Evolutionary conservation across 2,888 invertebrate genomes (phyloP).

Genomic region (Pelosia muscerda): DNA sequence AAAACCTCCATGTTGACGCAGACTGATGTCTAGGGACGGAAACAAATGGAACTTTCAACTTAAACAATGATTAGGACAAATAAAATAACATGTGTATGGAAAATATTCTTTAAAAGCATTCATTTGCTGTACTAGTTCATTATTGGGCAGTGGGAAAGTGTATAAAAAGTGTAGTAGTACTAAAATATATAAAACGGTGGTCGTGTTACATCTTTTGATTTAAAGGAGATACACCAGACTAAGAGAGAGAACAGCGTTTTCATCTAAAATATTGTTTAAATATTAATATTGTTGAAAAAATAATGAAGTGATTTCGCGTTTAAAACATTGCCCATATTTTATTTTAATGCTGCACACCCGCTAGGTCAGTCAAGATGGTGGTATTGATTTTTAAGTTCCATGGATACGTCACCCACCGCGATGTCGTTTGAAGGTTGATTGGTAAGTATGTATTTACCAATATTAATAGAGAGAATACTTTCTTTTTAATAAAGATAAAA

Average conservation of each 20-base stretch:
- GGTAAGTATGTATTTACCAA: constrained; percentile 59
- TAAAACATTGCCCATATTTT: neutral
- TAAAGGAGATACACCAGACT: neutral
- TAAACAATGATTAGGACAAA: constrained; percentile 55
- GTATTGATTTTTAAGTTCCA: constrained; percentile 64
- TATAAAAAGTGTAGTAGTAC: neutral
- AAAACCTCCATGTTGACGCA: constrained; percentile 67
- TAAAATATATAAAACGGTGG: neutral
- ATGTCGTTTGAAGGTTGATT: constrained; percentile 53
- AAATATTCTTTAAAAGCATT: constrained; percentile 34
- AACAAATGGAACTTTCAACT: constrained; percentile 68
- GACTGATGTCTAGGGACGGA: constrained; percentile 65
- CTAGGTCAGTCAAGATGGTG: neutral
- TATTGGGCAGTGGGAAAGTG: constrained; percentile 6
- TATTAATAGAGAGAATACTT: constrained; percentile 39
- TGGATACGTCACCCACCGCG: constrained; percentile 54
- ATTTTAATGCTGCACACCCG: neutral
- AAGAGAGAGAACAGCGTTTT: neutral
- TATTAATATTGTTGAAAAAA: constrained; percentile 2
- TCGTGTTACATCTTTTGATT: neutral
- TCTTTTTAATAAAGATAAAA: constrained; percentile 43
- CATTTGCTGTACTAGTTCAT: constrained; percentile 21
- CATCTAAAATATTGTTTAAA: neutral
- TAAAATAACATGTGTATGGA: constrained; percentile 53
- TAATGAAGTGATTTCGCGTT: neutral